Evolutionary conservation across 1,140 invertebrate species (phyloP).

Genomic region (Cheumatopsyche charites): DNA sequence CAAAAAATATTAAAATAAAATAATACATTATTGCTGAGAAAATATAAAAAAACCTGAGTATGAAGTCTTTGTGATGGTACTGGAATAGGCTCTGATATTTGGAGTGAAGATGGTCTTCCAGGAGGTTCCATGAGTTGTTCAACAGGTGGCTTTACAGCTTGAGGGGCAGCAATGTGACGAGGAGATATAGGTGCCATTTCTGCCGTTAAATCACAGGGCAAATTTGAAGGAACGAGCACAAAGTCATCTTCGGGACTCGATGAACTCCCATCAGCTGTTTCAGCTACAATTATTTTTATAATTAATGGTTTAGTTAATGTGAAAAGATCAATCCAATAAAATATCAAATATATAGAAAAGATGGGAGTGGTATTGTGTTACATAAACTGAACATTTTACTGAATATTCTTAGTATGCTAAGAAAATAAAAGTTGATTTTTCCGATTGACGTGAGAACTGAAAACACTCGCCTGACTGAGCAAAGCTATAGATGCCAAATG

Average conservation of each 20-base stretch:
- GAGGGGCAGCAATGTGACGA: slow-evolving; percentile 46
- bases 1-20: slow-evolving; percentile 16
- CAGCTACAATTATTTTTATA: slow-evolving; percentile 50
- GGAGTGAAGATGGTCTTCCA: slow-evolving; percentile 68
- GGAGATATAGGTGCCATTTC: slow-evolving; percentile 57
- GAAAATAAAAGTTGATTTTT: too few species aligned
- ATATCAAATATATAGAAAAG: too few species aligned
- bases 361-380: too few species aligned
- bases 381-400: too few species aligned
- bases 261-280: slow-evolving; percentile 56
- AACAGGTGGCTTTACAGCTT: slow-evolving; percentile 21
- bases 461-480: neutral
- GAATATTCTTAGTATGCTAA: too few species aligned
- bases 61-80: slow-evolving; percentile 71
- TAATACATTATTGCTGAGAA: neutral
- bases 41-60: slow-evolving; percentile 26
- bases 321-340: too few species aligned
- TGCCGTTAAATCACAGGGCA: slow-evolving; percentile 62
- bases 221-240: slow-evolving; percentile 80
- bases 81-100: slow-evolving; percentile 77
- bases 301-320: too few species aligned
- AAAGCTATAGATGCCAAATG: slow-evolving; percentile 9
- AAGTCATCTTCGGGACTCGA: slow-evolving; percentile 83
- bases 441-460: neutral
- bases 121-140: slow-evolving; percentile 57